Evolutionary conservation across 2,888 invertebrate species (phyloP), one percentile per base, ranked within the genome.

Genomic region (Helobdella robusta): DNA sequence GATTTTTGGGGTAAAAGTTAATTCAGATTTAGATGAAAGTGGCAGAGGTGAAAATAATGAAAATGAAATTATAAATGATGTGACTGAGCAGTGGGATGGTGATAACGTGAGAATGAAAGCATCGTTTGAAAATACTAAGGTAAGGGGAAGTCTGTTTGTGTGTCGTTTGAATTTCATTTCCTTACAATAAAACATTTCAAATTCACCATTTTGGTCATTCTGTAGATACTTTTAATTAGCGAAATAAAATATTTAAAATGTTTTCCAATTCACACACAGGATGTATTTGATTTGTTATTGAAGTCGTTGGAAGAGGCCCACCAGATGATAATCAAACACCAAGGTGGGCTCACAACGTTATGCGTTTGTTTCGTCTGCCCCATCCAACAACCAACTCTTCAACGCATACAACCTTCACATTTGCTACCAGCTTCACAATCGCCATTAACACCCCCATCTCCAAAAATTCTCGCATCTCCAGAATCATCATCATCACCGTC

Each of bases 261-360:
- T 15, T 15, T 15, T 40, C n/a, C n/a, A n/a, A n/a, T n/a, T 66
- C n/a, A n/a, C 8, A 72, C 75, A 28, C 72, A 81, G 79, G 89
- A 90, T 74, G 85, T 89, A 2, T 89, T 90, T 76, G 83, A 87
- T 30, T 85, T 87, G 70, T 80, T 91, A 62, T 81, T 90, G 69
- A 83, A 87, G 40, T 87, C 89, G 23, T 86, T 91, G 75, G 88
- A 89, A 80, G 87, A 87, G 67, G 91, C 89, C 6, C 91, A 91
- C 78, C 86, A 87, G 72, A 84, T 88, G 68, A 91, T 91, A 72
- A 81, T 91, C 68, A 86, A 89, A 77, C 87, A 89, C 73, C 86
- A 88, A 79, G 79, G 78, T 15, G 79, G 79, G 78, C 81, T 91
- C 63, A 91, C 90, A 30, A 91, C 91, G 1, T 81, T 91, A 60